Percentiles rank a stretch among this genome's conserved stretches.
Conservation (phyloP, 2,888 invertebrate species). For the Drosophila kuntzei region DNA sequence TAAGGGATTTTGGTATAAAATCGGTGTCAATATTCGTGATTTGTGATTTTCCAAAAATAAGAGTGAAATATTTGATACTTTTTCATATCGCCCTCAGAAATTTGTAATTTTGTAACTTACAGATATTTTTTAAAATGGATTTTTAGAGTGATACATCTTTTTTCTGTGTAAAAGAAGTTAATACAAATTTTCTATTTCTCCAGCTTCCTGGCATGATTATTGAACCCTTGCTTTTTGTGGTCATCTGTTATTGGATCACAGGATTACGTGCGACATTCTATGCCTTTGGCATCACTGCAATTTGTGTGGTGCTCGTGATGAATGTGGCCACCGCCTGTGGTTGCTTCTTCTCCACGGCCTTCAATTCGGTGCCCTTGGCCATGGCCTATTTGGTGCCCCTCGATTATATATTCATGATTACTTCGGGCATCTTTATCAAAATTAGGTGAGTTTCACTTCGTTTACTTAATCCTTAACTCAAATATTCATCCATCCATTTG, state of each 20-base stretch:
- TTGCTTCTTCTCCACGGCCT: constrained; percentile 94
- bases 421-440: constrained; percentile 93
- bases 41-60: too few species aligned
- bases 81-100: too few species aligned
- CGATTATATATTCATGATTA: constrained; percentile 94
- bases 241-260: constrained; percentile 94
- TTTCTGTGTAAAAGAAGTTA: background rate
- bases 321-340: constrained; percentile 95
- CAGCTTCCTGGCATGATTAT: constrained; percentile 94
- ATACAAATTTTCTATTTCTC: background rate
- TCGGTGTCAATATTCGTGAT: too few species aligned
- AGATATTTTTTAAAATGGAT: too few species aligned
- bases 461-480: background rate
- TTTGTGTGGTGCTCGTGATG: constrained; percentile 91
- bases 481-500: constrained; percentile 18
- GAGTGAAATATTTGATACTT: too few species aligned
- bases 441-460: constrained; percentile 87
- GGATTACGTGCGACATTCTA: constrained; percentile 90
- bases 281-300: constrained; percentile 90
- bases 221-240: constrained; percentile 92
- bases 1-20: too few species aligned
- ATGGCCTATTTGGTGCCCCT: constrained; percentile 94
- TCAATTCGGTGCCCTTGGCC: constrained; percentile 91
- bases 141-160: too few species aligned
- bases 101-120: too few species aligned